Evolutionary conservation across 2,888 invertebrate genomes (phyloP).

Genomic region (Agelastica alni): DNA sequence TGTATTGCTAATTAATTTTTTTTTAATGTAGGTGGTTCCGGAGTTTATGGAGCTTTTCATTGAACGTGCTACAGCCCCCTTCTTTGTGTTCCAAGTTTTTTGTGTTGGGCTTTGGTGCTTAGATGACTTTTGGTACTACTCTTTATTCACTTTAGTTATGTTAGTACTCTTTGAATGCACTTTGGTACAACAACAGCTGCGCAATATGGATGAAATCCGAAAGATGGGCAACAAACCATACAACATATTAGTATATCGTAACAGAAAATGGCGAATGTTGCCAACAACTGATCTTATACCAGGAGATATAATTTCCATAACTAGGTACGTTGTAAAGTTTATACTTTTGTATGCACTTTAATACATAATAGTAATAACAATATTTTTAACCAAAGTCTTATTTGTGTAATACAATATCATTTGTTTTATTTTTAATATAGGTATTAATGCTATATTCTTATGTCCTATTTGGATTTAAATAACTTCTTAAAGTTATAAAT

Average conservation of each 20-base stretch:
- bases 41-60: constrained; percentile 96
- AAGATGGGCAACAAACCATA: constrained; percentile 99
- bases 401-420: neutral
- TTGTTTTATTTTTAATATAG: no score
- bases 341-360: no score
- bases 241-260: constrained; percentile 86
- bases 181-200: constrained; percentile 94
- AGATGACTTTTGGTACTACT: constrained; percentile 99
- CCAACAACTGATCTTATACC: constrained; percentile 88
- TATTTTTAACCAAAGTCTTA: no score
- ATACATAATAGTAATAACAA: no score
- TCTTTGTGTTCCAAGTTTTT: constrained; percentile 99
- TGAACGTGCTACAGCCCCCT: constrained; percentile 98
- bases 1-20: no score
- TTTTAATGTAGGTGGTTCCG: constrained; percentile 65
- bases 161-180: constrained; percentile 96
- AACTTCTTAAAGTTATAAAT: no score
- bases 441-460: no score
- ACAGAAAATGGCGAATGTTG: constrained; percentile 85
- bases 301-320: constrained; percentile 95
- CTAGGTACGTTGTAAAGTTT: constrained; percentile 52
- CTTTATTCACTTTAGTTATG: constrained; percentile 95
- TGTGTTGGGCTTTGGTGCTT: constrained; percentile 98
- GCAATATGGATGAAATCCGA: constrained; percentile 98
- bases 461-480: no score